Conservation (phyloP, 2,797 vertebrate genomes). For the Pagetopsis macropterus region DNA sequence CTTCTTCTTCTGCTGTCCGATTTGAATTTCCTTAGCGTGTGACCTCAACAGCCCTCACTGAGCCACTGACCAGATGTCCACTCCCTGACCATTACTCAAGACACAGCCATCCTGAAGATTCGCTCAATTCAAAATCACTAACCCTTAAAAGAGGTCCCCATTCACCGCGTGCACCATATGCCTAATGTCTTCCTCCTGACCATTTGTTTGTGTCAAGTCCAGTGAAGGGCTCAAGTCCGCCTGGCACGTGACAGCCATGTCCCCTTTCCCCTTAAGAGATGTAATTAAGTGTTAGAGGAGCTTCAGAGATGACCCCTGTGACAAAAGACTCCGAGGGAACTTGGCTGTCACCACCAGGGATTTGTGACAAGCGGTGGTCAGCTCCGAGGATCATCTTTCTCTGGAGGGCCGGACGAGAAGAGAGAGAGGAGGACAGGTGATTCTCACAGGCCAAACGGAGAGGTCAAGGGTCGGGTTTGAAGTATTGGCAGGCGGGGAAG, state of each 20-base stretch:
- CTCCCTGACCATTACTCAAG: slow-evolving; percentile 47
- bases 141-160: slow-evolving; percentile 47
- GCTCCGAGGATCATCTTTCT: slow-evolving; percentile 60
- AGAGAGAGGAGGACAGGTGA: slow-evolving; percentile 65
- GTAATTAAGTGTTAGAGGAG: slow-evolving; percentile 70
- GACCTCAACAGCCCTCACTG: slow-evolving; percentile 15
- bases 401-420: slow-evolving; percentile 17
- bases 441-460: slow-evolving; percentile 48
- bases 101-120: not conserved
- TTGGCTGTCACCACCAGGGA: slow-evolving; percentile 56
- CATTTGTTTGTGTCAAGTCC: slow-evolving; percentile 39
- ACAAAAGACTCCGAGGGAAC: slow-evolving; percentile 53
- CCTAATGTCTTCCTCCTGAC: slow-evolving; percentile 31
- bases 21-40: slow-evolving; percentile 4
- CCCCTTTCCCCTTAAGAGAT: slow-evolving; percentile 35
- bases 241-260: slow-evolving; percentile 30
- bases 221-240: not conserved
- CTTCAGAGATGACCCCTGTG: slow-evolving; percentile 59
- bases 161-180: slow-evolving; percentile 47
- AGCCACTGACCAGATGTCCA: slow-evolving; percentile 57
- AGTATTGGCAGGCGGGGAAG: slow-evolving; percentile 52
- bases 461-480: slow-evolving; percentile 73
- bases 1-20: not conserved
- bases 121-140: slow-evolving; percentile 47
- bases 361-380: slow-evolving; percentile 43